Evolutionary conservation across 2,888 invertebrate genomes (phyloP).

Genomic region (Hypsopygia costalis): DNA sequence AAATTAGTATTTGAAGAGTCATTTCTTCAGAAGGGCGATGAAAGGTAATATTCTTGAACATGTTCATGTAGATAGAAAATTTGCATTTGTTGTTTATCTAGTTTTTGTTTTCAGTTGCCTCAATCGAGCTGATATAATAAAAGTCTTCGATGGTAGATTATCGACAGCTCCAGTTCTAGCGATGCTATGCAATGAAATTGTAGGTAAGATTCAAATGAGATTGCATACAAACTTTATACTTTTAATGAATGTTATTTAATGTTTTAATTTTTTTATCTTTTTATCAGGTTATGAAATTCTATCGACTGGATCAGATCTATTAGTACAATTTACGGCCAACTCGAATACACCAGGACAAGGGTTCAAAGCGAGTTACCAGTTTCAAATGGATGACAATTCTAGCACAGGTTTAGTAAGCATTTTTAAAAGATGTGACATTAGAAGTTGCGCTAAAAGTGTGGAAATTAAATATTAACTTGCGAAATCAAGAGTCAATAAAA

Average conservation of each 20-base stretch:
- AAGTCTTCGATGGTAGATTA: slow-evolving; percentile 90
- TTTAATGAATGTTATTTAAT: not conserved
- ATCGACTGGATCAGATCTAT: slow-evolving; percentile 89
- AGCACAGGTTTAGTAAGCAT: slow-evolving; percentile 73
- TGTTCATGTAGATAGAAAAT: slow-evolving; percentile 2
- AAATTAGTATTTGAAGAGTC: slow-evolving; percentile 91
- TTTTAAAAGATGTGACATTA: not conserved
- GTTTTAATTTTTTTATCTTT: not conserved
- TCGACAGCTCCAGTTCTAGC: slow-evolving; percentile 87
- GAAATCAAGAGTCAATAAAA: no score
- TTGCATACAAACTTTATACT: not conserved
- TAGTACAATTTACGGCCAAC: slow-evolving; percentile 91
- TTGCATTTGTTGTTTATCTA: slow-evolving; percentile 15
- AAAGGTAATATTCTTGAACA: slow-evolving; percentile 78
- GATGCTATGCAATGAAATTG: slow-evolving; percentile 89
- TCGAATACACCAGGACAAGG: slow-evolving; percentile 89
- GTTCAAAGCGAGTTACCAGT: slow-evolving; percentile 88
- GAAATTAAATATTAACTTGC: no score
- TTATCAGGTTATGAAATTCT: slow-evolving; percentile 85
- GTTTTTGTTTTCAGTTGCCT: slow-evolving; percentile 84
- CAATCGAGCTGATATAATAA: slow-evolving; percentile 90
- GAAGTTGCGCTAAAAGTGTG: no score
- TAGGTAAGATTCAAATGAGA: slow-evolving; percentile 52
- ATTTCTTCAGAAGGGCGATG: slow-evolving; percentile 87
- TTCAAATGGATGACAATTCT: slow-evolving; percentile 80